These are phyloP conservation scores for Pitangus sulphuratus DNA, from an alignment of 2,797 vertebrate species.

Conservation along the genomic window DNA sequence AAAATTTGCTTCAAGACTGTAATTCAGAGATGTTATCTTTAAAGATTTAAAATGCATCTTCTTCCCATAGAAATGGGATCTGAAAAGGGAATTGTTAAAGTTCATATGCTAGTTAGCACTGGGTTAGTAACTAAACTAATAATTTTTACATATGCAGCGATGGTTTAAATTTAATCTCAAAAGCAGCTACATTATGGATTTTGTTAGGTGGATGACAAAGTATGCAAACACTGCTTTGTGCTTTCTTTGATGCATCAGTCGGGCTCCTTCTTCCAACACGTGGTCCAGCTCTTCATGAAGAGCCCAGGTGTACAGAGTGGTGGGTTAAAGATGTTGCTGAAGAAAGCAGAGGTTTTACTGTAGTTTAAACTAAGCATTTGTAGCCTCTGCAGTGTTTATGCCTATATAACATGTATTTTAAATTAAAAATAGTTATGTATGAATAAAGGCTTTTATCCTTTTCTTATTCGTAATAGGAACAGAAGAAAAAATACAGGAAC, in stretches of 20 bases:
- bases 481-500: conserved; percentile 61
- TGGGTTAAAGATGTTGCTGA: background rate
- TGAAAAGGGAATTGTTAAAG: background rate
- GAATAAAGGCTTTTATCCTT: background rate
- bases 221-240: background rate
- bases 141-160: no score
- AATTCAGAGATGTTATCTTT: background rate
- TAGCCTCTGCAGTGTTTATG: background rate
- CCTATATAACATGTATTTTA: background rate
- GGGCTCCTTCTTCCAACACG: no score
- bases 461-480: conserved; percentile 33
- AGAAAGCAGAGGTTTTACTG: background rate
- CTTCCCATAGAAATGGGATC: background rate
- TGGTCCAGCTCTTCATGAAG: background rate
- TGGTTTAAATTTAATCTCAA: background rate
- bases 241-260: background rate
- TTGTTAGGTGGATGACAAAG: background rate
- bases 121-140: background rate
- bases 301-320: fast-evolving
- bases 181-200: background rate
- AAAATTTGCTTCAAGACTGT: background rate
- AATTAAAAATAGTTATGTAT: background rate
- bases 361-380: background rate
- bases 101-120: fast-evolving
- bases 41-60: background rate